Percentiles rank a stretch among this genome's conserved stretches.
phyloP scores from a whole-genome alignment of 2,888 invertebrate species.

The Tortricodes alternella region DNA sequence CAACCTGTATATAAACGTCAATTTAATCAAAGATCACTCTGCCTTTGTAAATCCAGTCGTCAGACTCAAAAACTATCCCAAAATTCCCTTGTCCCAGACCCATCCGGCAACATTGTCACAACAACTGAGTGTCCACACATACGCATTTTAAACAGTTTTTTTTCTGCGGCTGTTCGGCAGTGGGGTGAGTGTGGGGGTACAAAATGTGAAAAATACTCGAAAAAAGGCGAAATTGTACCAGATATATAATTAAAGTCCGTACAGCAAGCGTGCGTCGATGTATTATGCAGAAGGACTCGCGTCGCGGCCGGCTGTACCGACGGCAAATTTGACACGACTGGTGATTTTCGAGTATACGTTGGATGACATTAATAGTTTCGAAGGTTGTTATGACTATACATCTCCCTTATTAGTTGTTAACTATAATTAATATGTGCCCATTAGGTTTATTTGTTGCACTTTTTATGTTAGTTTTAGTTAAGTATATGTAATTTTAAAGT shows the following conservation, averaged over 20 bases:
- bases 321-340: slow-evolving; percentile 32
- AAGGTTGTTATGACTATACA: too few relatives aligned
- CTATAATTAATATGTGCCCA: too few relatives aligned
- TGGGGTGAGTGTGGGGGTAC: slow-evolving; percentile 60
- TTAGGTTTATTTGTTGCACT: too few relatives aligned
- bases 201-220: slow-evolving; percentile 84
- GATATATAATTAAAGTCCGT: slow-evolving; percentile 83
- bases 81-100: slow-evolving; percentile 31
- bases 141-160: slow-evolving; percentile 56
- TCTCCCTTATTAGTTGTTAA: too few relatives aligned
- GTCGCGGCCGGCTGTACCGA: slow-evolving; percentile 56
- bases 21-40: too few relatives aligned
- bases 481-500: neutral
- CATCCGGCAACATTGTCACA: slow-evolving; percentile 39
- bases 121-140: slow-evolving; percentile 54
- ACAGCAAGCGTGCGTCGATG: slow-evolving; percentile 75
- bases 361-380: too few relatives aligned
- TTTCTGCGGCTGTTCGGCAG: slow-evolving; percentile 73
- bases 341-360: too few relatives aligned
- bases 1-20: too few relatives aligned
- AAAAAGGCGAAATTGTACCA: slow-evolving; percentile 83
- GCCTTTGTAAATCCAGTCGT: too few relatives aligned
- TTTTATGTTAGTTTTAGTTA: too few relatives aligned
- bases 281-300: slow-evolving; percentile 73
- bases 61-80: slow-evolving; percentile 16